Base-by-base conservation (phyloP, 2,797 vertebrate genomes). In the Pelobates cultripes region DNA sequence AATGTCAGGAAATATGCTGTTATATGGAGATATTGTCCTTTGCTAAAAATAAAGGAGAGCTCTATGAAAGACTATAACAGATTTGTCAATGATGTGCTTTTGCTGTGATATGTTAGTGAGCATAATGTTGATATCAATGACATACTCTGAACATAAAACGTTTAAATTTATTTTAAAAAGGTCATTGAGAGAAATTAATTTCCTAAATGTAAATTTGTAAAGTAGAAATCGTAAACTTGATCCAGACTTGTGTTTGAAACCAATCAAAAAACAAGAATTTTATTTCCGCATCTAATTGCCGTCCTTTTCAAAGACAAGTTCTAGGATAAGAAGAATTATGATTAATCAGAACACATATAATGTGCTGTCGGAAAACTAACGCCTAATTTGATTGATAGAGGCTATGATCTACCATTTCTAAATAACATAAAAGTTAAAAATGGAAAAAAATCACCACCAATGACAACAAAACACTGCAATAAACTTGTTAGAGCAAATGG, bases 21-120 rank as follows among this genome's bases (percentile, higher is more conserved):
- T n/a, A 64, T 64, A 64, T 64, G 61, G 61, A 64, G 40, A 64
- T 64, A 64, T 64, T 64, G 61, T 64, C 61, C 61, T 64, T 40
- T 64, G 17, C 61, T 64, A 40, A 64, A 40, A 40, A n/a, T 64
- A n/a, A 64, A 64, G 61, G 61, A 64, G n/a, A 64, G 2, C 28
- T 64, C 4, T n/a, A 4, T 64, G 28, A 64, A 64, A n/a, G 10
- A 64, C 61, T 60, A 60, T 14, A 13, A 60, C 12, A 60, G 57
- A 60, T 60, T 64, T 28, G 61, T 40, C 61, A 64, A 41, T 64
- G 28, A 64, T 6, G 28, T 64, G 5, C 14, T 28, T 64, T 3
- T 64, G 17, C 14, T 60, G 17, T 28, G 1, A 64, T 3, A 57
- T 28, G 17, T 17, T 17, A 64, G 61, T 64, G 61, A 64, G 61